A percentile compares a stretch with the other conserved stretches of the same genome.
Evolutionary conservation across 1,140 invertebrate genomes (phyloP).

Genomic region (Calosoma granatense): DNA sequence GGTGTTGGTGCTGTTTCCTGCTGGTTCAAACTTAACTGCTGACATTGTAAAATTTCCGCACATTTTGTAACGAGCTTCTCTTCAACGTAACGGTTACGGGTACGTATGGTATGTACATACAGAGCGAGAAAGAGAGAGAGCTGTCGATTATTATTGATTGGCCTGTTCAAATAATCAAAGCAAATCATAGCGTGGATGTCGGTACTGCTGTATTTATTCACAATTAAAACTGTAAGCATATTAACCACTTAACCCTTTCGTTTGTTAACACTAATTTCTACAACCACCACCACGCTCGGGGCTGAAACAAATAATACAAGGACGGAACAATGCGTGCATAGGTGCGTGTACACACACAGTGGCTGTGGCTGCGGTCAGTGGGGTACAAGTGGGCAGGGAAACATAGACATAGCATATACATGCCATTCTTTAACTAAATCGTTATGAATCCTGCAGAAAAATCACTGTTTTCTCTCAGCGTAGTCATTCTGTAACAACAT

Average conservation of each 20-base stretch:
- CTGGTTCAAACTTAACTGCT: constrained; percentile 1
- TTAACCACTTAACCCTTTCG: constrained; percentile 27
- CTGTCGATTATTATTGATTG: neutral
- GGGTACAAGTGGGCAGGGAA: too few relatives aligned
- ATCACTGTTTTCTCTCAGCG: too few relatives aligned
- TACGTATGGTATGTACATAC: neutral
- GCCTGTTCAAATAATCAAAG: neutral
- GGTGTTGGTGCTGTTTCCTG: too few relatives aligned
- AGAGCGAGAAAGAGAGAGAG: neutral
- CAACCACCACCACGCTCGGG: too few relatives aligned
- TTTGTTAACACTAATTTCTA: constrained; percentile 21
- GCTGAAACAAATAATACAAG: too few relatives aligned
- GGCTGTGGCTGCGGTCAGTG: too few relatives aligned
- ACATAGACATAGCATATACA: too few relatives aligned
- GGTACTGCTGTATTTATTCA: constrained; percentile 26
- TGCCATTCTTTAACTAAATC: too few relatives aligned
- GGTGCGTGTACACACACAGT: too few relatives aligned
- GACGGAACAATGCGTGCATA: too few relatives aligned
- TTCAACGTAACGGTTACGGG: neutral
- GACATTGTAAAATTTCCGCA: neutral
- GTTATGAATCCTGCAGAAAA: too few relatives aligned
- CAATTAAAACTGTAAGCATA: constrained; percentile 32
- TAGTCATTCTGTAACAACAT: too few relatives aligned
- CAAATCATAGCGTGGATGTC: neutral
- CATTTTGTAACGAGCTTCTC: neutral